Evolutionary conservation across 2,888 invertebrate genomes (phyloP).

Genomic region (Archips xylosteana): DNA sequence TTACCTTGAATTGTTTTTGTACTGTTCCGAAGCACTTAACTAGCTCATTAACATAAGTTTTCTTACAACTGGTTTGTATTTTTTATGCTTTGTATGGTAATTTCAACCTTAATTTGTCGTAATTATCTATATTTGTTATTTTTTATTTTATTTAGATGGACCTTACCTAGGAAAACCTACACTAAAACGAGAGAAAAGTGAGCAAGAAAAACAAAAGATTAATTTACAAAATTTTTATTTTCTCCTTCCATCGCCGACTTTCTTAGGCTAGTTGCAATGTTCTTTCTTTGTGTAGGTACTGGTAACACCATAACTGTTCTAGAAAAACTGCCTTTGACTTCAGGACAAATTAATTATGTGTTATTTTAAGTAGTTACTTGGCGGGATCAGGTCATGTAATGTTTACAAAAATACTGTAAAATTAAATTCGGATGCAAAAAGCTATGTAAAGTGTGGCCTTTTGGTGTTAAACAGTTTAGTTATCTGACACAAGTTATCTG

Average conservation of each 20-base stretch:
- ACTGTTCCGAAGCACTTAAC: too few relatives aligned
- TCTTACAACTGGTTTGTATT: too few relatives aligned
- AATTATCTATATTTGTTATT: too few relatives aligned
- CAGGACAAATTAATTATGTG: conserved; percentile 48
- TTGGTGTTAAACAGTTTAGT: neutral
- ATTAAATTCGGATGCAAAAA: neutral
- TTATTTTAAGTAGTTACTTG: neutral
- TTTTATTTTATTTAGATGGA: too few relatives aligned
- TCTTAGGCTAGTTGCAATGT: conserved; percentile 76
- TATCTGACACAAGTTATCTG: conserved; percentile 2
- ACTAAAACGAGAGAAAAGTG: conserved; percentile 13
- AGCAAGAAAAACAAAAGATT: conserved; percentile 63
- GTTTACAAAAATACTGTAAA: neutral
- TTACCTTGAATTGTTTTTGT: too few relatives aligned
- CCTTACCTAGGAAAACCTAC: neutral
- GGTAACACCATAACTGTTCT: conserved; percentile 81
- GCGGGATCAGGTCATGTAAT: neutral
- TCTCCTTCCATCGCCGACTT: conserved; percentile 75
- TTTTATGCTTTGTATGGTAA: too few relatives aligned
- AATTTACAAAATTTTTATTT: conserved; percentile 83
- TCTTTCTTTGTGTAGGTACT: conserved; percentile 78
- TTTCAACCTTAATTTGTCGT: too few relatives aligned
- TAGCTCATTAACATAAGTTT: too few relatives aligned
- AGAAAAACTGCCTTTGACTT: conserved; percentile 61
- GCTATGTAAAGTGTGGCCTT: neutral